Conservation (phyloP, 2,797 vertebrate genomes). For the Pipistrellus pygmaeus region DNA sequence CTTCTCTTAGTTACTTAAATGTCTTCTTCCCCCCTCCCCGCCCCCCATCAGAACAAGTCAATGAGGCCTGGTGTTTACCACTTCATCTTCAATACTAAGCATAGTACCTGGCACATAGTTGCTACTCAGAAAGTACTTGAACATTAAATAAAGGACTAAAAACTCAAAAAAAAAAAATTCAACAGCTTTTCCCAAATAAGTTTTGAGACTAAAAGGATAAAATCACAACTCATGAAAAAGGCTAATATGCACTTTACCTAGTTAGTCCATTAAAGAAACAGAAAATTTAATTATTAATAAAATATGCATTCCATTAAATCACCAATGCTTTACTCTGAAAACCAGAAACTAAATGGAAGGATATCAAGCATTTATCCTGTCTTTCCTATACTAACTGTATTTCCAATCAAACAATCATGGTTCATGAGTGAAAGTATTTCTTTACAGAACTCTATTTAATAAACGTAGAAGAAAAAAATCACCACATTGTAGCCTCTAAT, state of each 20-base stretch:
- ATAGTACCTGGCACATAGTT: background rate
- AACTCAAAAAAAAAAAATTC: constrained; percentile 23
- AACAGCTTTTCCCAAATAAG: constrained; percentile 41
- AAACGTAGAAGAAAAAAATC: constrained; percentile 52
- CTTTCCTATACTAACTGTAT: constrained; percentile 16
- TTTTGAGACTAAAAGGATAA: constrained; percentile 43
- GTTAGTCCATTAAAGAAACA: constrained; percentile 29
- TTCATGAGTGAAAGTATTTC: constrained; percentile 42
- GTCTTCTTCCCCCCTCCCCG: background rate
- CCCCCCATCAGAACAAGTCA: background rate
- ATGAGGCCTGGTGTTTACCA: background rate
- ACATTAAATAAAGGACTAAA: constrained; percentile 51
- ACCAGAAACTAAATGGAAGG: constrained; percentile 37
- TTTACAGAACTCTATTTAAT: constrained; percentile 48
- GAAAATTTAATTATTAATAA: constrained; percentile 49
- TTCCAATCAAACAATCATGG: constrained; percentile 43
- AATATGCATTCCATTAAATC: constrained; percentile 29
- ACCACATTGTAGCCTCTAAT: background rate
- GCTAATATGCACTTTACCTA: constrained; percentile 16
- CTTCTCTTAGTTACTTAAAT: constrained; percentile 39
- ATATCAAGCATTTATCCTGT: constrained; percentile 6
- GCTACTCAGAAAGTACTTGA: constrained; percentile 42
- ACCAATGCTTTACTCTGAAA: constrained; percentile 33
- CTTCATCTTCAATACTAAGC: constrained; percentile 7
- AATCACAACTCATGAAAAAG: constrained; percentile 31